Base-by-base conservation (phyloP, 2,888 invertebrate genomes). In the Cryptocephalus moraei region DNA sequence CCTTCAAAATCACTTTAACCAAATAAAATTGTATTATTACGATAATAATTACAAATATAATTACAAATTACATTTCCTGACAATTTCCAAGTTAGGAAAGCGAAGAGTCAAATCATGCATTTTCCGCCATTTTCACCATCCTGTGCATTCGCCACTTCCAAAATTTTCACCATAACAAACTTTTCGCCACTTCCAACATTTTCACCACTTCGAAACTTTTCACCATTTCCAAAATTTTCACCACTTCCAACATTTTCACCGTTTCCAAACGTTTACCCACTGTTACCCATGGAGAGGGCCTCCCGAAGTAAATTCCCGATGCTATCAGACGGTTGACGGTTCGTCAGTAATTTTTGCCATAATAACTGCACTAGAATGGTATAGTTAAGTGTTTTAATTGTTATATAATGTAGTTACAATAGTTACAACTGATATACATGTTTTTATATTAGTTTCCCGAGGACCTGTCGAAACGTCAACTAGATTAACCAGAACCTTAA, bases 331-430 rank as follows among this genome's bases (percentile, higher is more conserved):
- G 53, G 51, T 54, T 56, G 61, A 60, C 56, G 58, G 50, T 60
- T 56, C 53, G 57, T 45, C 53, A 52, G 49, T 36, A 43, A 41
- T 53, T 55, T 56, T 50, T 57, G 58, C 60, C 60, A 59, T 61
- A 60, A 51, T 52, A 54, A 53, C 51, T 53, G 56, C 56, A 57
- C 56, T 54, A 57, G 54, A 53, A 54, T 52, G 47, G 53, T 53
- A 55, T 59, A 60, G 57, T 54, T 62, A 57, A 61, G 62, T 62
- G 61, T 51, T 62, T 62, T 43, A 55, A 60, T 60, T 61, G 61
- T 62, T 62, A 59, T 50, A 59, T 52, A 54, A 54, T 51, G 52
- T 58, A 57, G 57, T 50, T 57, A 36, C 60, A 60, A 60, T 60
- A 60, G 60, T 55, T 54, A 10, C 32, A 54, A 56, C 52, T 51